Base-by-base conservation (phyloP, 2,113 vertebrate genomes). In the Rhodinocichla rosea region DNA sequence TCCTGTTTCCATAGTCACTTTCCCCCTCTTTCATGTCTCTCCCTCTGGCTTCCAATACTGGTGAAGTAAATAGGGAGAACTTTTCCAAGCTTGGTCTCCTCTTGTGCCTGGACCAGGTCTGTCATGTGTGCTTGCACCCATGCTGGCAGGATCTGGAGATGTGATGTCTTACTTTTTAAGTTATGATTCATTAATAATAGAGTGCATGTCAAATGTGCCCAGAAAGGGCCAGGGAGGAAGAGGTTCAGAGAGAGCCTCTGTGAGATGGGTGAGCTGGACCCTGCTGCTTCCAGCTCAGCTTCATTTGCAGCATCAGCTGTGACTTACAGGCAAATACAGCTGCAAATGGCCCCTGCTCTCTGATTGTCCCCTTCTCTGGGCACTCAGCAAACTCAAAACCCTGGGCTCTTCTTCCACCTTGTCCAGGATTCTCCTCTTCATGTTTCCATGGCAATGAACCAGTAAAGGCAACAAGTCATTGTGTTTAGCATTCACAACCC, bases 121-220 rank as follows among this genome's bases (percentile, higher is more conserved):
- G 33, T 45, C 22, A 23, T 0, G 1, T 35, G 5, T 47, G 8
- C 22, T 77, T 63, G 21, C 4, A 3, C 18, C 11, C 3, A 1
- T 68, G 30, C 27, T 1, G 2, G 37, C 50, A 57, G 33, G 28
- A 77, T 77, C 49, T 65, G 83, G 55, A 62, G 26, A 7, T 9
- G 20, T 26, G 16, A 33, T 22, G 23, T 60, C 22, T 52, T 76
- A 40, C 12, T 62, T 87, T 69, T 64, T 1, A 27, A 26, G 37
- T 74, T 63, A 77, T 59, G 49, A 32, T 62, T 62, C 20, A 60
- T 62, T 69, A 63, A 49, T 77, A 45, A n/a, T 74, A 32, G 10
- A 26, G 7, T 37, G 11, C 10, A 23, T 27, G 32, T 52, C 27
- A 45, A 85, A 68, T 18, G 15, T 78, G 45, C 67, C 73, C 57